Evolutionary conservation across 2,797 vertebrate genomes (phyloP).

Genomic region (Galago senegalensis): DNA sequence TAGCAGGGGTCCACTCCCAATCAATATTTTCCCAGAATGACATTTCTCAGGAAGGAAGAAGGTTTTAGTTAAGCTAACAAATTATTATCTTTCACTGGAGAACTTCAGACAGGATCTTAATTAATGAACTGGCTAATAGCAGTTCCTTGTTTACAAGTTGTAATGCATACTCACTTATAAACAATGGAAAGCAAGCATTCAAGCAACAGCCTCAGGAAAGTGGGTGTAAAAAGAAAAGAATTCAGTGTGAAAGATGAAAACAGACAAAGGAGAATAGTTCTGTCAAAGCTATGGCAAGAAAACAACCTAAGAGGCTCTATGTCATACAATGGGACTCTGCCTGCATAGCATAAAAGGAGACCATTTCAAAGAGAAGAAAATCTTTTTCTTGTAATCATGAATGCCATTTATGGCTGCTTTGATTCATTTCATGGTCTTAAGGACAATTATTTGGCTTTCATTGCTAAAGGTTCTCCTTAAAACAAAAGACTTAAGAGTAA

Average conservation of each 20-base stretch:
- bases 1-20: slow-evolving; percentile 60
- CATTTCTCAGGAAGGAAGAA: slow-evolving; percentile 72
- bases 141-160: slow-evolving; percentile 61
- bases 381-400: slow-evolving; percentile 65
- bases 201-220: background rate
- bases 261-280: slow-evolving; percentile 51
- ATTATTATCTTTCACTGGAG: slow-evolving; percentile 56
- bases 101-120: slow-evolving; percentile 57
- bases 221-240: background rate
- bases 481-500: slow-evolving; percentile 78
- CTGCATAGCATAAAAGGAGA: background rate
- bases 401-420: slow-evolving; percentile 60
- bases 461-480: slow-evolving; percentile 74
- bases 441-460: slow-evolving; percentile 74
- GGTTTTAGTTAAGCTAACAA: slow-evolving; percentile 57
- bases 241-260: background rate
- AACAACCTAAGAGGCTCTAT: background rate
- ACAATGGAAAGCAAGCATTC: background rate
- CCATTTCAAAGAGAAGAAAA: slow-evolving; percentile 42
- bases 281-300: slow-evolving; percentile 11
- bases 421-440: slow-evolving; percentile 74
- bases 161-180: slow-evolving; percentile 17
- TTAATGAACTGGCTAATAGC: slow-evolving; percentile 74
- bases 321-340: background rate
- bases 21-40: slow-evolving; percentile 72